phyloP scores from a whole-genome alignment of 2,113 vertebrate genomes.

The Illadopsis cleaveri region DNA sequence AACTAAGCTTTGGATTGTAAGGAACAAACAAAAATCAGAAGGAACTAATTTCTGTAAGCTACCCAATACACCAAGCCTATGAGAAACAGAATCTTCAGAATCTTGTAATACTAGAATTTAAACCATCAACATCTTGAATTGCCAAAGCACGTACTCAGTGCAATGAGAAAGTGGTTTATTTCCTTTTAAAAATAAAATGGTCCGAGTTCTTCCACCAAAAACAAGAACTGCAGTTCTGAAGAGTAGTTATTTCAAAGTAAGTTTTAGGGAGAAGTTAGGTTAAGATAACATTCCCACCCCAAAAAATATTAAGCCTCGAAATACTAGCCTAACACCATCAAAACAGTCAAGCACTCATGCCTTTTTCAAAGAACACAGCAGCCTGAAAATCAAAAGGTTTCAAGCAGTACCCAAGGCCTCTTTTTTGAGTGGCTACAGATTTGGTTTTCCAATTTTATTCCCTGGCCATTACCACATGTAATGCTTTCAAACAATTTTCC shows the following conservation, averaged over 20 bases:
- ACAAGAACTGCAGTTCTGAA: background rate
- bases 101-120: background rate
- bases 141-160: background rate
- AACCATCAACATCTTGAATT: background rate
- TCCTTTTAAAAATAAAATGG: constrained; percentile 21
- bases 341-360: background rate
- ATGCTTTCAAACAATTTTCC: background rate
- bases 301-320: background rate
- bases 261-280: background rate
- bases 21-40: background rate
- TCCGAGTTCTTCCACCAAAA: constrained; percentile 21
- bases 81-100: background rate
- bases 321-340: background rate
- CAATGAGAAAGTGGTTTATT: background rate
- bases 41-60: background rate
- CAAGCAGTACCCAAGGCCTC: background rate
- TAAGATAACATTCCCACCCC: constrained; percentile 29
- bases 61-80: background rate
- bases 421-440: background rate
- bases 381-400: background rate
- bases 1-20: background rate
- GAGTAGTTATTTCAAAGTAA: background rate
- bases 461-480: background rate
- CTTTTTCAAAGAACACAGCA: background rate
- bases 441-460: background rate